Conservation (phyloP, 2,888 invertebrate species). For the Arctia plantaginis region DNA sequence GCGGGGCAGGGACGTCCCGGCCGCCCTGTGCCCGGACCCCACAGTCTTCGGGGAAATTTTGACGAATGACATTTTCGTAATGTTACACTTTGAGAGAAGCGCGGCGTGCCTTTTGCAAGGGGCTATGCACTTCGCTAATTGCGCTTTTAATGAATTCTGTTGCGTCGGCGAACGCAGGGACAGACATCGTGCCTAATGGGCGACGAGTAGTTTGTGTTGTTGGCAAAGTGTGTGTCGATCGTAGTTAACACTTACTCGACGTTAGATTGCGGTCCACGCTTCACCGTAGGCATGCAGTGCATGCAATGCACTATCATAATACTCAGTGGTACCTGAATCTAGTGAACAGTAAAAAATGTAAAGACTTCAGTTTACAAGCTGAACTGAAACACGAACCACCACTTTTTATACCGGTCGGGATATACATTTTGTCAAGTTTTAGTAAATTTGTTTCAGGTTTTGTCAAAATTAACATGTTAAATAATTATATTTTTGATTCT, state of each 20-base stretch:
- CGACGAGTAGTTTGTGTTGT: constrained; percentile 63
- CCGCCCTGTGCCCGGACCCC: constrained; percentile 46
- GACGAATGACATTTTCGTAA: constrained; percentile 79
- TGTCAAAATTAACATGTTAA: too few relatives aligned
- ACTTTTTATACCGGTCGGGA: too few relatives aligned
- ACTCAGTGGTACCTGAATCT: neutral
- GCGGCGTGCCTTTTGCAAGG: constrained; percentile 50
- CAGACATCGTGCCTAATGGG: constrained; percentile 43
- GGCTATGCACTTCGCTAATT: constrained; percentile 76
- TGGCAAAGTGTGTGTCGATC: constrained; percentile 57
- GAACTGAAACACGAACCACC: too few relatives aligned
- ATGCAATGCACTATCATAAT: too few relatives aligned
- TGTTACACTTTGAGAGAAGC: constrained; percentile 67
- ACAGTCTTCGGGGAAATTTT: constrained; percentile 76
- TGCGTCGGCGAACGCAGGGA: constrained; percentile 42
- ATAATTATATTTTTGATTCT: too few relatives aligned
- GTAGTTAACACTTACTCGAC: constrained; percentile 43
- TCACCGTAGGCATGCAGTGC: neutral
- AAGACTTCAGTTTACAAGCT: neutral
- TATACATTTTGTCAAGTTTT: too few relatives aligned
- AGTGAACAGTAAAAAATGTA: neutral
- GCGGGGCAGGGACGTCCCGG: constrained; percentile 41
- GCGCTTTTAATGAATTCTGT: constrained; percentile 76
- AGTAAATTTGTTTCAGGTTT: too few relatives aligned
- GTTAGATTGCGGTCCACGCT: constrained; percentile 21